Evolutionary conservation across 2,888 invertebrate genomes (phyloP).

Genomic region (Ochropleura leucogaster): DNA sequence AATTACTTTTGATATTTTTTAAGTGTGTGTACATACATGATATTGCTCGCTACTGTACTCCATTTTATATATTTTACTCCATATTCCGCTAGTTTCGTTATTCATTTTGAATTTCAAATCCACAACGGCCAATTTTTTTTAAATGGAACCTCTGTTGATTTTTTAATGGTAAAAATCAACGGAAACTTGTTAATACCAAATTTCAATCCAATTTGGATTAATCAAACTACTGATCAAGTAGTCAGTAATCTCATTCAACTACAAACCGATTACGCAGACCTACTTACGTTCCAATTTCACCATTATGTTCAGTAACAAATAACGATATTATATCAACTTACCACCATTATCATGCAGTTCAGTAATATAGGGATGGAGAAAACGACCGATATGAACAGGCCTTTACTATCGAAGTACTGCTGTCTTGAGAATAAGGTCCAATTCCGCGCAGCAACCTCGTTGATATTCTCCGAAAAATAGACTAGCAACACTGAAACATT

Average conservation of each 20-base stretch:
- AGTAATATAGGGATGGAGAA: conserved; percentile 98
- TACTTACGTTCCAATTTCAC: neutral
- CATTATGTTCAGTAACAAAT: conserved; percentile 17
- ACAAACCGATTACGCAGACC: neutral
- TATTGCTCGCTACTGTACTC: no score
- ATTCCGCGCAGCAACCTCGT: conserved; percentile 96
- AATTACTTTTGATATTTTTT: no score
- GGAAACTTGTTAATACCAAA: no score
- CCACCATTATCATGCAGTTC: conserved; percentile 98
- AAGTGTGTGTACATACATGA: no score
- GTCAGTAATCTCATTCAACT: neutral
- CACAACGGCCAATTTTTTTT: no score
- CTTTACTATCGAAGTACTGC: conserved; percentile 98
- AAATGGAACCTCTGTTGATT: no score
- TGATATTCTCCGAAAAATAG: conserved; percentile 97
- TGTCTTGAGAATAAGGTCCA: conserved; percentile 97
- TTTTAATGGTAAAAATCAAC: no score
- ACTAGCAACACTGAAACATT: conserved; percentile 94
- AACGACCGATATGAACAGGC: conserved; percentile 97
- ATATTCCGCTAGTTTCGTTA: no score
- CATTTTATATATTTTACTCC: no score
- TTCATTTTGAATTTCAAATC: no score
- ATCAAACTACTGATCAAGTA: neutral
- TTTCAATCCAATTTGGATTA: no score
- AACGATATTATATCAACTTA: conserved; percentile 89